A percentile compares a stretch with the other conserved stretches of the same genome.
Evolutionary conservation across 2,888 invertebrate species (phyloP).

Genomic region (Diadegma fenestrale): DNA sequence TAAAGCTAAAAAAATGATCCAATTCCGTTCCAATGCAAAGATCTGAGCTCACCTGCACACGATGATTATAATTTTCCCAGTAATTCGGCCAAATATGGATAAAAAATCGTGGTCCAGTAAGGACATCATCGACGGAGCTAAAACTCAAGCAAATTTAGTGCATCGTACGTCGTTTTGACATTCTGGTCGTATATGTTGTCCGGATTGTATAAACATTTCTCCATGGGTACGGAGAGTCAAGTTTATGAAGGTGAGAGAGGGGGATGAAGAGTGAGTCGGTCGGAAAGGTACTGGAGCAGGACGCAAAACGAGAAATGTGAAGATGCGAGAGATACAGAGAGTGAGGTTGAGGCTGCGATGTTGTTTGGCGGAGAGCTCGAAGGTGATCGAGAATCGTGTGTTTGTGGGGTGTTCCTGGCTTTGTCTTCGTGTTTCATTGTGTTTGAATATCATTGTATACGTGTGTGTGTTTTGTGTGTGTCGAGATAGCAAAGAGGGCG

Average conservation of each 20-base stretch:
- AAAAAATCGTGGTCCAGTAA: background rate
- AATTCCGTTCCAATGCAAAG: background rate
- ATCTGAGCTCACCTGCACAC: conserved; percentile 14
- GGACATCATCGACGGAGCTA: background rate
- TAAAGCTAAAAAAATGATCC: background rate
- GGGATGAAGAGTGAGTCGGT: conserved; percentile 38
- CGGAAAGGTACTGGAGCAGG: conserved; percentile 35
- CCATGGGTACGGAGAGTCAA: background rate
- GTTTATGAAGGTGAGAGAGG: conserved; percentile 47
- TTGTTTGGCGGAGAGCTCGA: conserved; percentile 56
- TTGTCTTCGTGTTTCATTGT: conserved; percentile 33
- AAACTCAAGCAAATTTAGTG: background rate
- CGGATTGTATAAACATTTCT: conserved; percentile 1
- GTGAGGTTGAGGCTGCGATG: conserved; percentile 19
- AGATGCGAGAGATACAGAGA: conserved; percentile 16
- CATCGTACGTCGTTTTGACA: conserved; percentile 16
- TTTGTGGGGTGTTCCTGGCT: conserved; percentile 49
- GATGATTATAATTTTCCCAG: background rate
- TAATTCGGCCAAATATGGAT: background rate
- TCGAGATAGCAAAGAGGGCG: conserved; percentile 55
- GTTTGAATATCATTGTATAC: background rate
- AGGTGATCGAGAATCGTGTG: conserved; percentile 43
- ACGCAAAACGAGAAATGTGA: conserved; percentile 50
- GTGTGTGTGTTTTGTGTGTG: conserved; percentile 20
- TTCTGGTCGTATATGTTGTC: background rate